Evolutionary conservation across 2,797 vertebrate species (phyloP).

Genomic region (Vultur gryphus): DNA sequence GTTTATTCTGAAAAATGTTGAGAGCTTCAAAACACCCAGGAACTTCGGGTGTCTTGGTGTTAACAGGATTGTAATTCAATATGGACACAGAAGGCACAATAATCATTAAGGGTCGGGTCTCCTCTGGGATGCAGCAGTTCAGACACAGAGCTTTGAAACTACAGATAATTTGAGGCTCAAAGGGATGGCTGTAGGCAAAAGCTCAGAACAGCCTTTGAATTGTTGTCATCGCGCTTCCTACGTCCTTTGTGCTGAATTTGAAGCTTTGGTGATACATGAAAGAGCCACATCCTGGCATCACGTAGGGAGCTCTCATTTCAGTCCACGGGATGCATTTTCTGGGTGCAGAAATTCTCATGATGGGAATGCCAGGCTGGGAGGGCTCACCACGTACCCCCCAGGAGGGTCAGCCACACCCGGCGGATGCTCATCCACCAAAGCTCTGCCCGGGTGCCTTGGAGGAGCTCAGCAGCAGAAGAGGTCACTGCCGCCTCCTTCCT

Average conservation of each 20-base stretch:
- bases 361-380: background rate
- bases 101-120: background rate
- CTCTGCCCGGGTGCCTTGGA: rapidly evolving
- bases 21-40: background rate
- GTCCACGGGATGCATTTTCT: rapidly evolving
- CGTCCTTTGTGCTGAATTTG: background rate
- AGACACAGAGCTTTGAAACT: background rate
- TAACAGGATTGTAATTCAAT: constrained; percentile 4
- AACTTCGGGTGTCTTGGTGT: background rate
- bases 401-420: background rate
- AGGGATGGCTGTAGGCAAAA: background rate
- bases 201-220: background rate
- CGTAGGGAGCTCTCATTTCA: background rate
- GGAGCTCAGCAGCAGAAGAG: background rate
- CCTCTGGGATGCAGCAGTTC: background rate
- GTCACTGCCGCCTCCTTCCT: background rate
- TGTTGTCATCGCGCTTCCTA: background rate
- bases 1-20: background rate
- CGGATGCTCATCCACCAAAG: background rate
- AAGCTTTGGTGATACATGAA: background rate
- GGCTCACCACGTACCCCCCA: rapidly evolving
- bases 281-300: background rate
- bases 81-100: background rate
- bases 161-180: background rate
- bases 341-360: background rate